Evolutionary conservation across 1,140 invertebrate species (phyloP).

Genomic region (Zaprionus ornatus): DNA sequence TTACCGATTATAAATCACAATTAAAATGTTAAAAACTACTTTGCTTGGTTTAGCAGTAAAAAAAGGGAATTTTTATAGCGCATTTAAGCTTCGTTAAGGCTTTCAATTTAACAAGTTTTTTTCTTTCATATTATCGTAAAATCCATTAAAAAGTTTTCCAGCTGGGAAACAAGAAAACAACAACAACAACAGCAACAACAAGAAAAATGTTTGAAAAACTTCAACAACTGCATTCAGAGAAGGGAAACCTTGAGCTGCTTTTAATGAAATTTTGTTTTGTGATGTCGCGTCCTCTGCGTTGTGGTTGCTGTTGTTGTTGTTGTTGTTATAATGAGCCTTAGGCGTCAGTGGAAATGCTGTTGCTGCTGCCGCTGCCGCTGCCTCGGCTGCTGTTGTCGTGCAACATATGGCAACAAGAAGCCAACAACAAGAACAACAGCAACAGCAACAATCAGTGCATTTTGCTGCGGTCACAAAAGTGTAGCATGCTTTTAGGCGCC

Average conservation of each 20-base stretch:
- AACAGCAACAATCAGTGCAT: constrained; percentile 40
- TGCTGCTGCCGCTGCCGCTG: constrained; percentile 22
- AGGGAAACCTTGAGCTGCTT: constrained; percentile 69
- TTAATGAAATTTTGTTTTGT: constrained; percentile 66
- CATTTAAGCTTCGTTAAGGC: constrained; percentile 32
- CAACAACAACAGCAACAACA: constrained; percentile 20
- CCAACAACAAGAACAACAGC: constrained; percentile 25
- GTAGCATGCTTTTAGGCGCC: constrained; percentile 36
- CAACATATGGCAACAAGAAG: constrained; percentile 63
- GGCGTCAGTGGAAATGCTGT: constrained; percentile 50
- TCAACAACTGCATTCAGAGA: constrained; percentile 61
- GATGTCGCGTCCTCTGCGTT: constrained; percentile 22
- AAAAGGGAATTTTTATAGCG: constrained; percentile 13
- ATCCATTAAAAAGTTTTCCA: constrained; percentile 73
- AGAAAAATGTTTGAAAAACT: constrained; percentile 47
- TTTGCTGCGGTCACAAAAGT: constrained; percentile 30
- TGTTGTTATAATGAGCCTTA: constrained; percentile 66
- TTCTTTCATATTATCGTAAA: constrained; percentile 40
- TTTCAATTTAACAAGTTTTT: constrained; percentile 29
- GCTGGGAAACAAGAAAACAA: constrained; percentile 37
- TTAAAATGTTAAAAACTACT: not conserved
- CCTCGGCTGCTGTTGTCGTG: constrained; percentile 43
- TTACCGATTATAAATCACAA: not conserved
- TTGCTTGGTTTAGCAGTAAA: not conserved
- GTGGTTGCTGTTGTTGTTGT: constrained; percentile 8